Evolutionary conservation across 2,113 vertebrate genomes (phyloP).

Genomic region (Ariopsis seemanni): DNA sequence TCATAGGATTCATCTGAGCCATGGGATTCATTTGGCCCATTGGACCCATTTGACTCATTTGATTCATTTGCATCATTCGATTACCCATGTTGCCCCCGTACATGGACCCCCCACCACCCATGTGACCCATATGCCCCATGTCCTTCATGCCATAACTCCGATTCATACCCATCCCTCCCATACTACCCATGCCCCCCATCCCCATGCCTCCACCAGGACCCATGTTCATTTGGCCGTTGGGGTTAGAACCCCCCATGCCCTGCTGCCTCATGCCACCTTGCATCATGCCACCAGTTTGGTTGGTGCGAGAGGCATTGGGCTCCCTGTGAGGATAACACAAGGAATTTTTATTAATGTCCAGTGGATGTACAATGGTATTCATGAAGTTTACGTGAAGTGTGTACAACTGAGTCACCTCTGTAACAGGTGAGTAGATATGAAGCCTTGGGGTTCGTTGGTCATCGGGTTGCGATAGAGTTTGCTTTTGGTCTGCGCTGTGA

Average conservation of each 20-base stretch:
- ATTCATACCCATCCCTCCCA: conserved; percentile 69
- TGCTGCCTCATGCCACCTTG: conserved; percentile 72
- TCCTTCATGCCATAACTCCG: conserved; percentile 70
- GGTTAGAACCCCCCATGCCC: conserved; percentile 71
- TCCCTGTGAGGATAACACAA: conserved; percentile 73
- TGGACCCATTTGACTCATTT: conserved; percentile 50
- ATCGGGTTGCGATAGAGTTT: conserved; percentile 87
- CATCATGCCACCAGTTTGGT: conserved; percentile 68
- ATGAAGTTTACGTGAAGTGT: background rate
- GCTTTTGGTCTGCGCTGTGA: conserved; percentile 92
- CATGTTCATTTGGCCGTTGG: conserved; percentile 79
- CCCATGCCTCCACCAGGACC: conserved; percentile 75
- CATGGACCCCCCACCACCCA: conserved; percentile 58
- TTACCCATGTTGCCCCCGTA: conserved; percentile 59
- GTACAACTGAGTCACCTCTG: conserved; percentile 80
- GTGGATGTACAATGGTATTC: background rate
- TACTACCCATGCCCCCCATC: conserved; percentile 46
- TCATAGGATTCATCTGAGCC: conserved; percentile 61
- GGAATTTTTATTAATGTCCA: background rate
- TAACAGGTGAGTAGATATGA: conserved; percentile 93
- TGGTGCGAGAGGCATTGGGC: conserved; percentile 85
- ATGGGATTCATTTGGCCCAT: conserved; percentile 47
- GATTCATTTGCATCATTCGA: conserved; percentile 58
- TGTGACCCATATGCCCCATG: conserved; percentile 69
- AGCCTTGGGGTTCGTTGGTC: conserved; percentile 87